Conservation (phyloP, 2,113 vertebrate genomes). For the Lanius collurio region DNA sequence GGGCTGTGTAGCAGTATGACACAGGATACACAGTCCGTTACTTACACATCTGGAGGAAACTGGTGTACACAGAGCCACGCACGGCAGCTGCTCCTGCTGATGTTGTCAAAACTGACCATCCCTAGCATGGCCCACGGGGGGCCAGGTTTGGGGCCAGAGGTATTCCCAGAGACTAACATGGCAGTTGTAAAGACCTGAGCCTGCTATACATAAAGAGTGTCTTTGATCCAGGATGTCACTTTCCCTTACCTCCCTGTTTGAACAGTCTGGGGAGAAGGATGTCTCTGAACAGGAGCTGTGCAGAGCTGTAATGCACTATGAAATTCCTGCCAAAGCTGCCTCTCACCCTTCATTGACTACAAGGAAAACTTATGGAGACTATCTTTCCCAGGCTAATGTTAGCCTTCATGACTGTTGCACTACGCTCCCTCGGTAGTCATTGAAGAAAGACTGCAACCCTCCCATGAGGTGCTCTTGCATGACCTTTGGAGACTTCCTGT, state of each 20-base stretch:
- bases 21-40: not conserved
- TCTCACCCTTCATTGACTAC: not conserved
- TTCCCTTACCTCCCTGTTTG: not conserved
- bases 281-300: not conserved
- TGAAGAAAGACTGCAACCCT: not conserved
- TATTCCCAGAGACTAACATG: not conserved
- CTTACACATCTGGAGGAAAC: not conserved
- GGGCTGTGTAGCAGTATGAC: not conserved
- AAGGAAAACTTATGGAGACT: not conserved
- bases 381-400: not conserved
- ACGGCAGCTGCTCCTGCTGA: not conserved
- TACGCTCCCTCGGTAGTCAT: not conserved
- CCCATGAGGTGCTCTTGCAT: not conserved
- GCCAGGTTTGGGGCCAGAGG: not conserved
- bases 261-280: not conserved
- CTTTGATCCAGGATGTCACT: not conserved
- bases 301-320: not conserved
- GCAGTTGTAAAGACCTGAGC: not conserved
- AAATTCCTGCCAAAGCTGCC: slow-evolving; percentile 11
- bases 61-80: fast-evolving
- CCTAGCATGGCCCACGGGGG: not conserved
- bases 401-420: not conserved
- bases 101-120: not conserved
- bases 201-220: not conserved
- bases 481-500: not conserved